Base-by-base conservation (phyloP, 1,140 invertebrate species). In the Paramacrobiotus metropolitanus region DNA sequence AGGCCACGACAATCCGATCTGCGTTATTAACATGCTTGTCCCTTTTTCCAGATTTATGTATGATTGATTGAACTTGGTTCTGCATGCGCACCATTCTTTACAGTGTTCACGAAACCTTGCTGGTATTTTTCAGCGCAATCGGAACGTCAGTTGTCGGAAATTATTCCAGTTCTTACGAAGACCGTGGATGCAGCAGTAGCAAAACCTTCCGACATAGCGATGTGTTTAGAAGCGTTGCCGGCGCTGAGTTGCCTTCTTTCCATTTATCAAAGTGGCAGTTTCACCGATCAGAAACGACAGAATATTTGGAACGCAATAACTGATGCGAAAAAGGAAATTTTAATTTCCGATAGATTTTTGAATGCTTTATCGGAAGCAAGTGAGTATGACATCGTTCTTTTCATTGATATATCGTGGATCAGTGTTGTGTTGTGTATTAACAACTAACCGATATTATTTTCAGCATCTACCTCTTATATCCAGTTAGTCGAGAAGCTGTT, bases 321-420 rank as follows among this genome's bases (percentile, higher is more conserved):
- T 24, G 15, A 55, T 4, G 15, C 9, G 48, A 20, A 28, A 24
- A 55, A 28, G 15, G 15, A 15, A 24, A 28, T 24, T 55, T 55
- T 55, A 15, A 55, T 87, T 44, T 81, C 82, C 55, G 88, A 92
- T 65, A 86, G 87, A 66, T 84, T 86, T 70, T 71, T 89, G 30
- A 68, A 77, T 15, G 74, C 79, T 21, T 82, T 81, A 44, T 70
- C 77, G n/a, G 79, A 84, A 65, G n/a, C n/a, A 83, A 88, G 31
- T 30, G 9, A 29, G 20, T 63, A 9, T 63, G 15, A 61, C 18
- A n/a, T 60, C 21, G 61, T 55, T 59, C 30, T 45, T 69, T 68
- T 30, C 66, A 71, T 72, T 69, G 21, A 62, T 74, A n/a, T 64
- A 65, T 24, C 68, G 62, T 61, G 64, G 74, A 2, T 65, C 83